These are phyloP conservation scores for Hyperopisus bebe DNA, from an alignment of 2,113 vertebrate genomes.

Conservation along the genomic window DNA sequence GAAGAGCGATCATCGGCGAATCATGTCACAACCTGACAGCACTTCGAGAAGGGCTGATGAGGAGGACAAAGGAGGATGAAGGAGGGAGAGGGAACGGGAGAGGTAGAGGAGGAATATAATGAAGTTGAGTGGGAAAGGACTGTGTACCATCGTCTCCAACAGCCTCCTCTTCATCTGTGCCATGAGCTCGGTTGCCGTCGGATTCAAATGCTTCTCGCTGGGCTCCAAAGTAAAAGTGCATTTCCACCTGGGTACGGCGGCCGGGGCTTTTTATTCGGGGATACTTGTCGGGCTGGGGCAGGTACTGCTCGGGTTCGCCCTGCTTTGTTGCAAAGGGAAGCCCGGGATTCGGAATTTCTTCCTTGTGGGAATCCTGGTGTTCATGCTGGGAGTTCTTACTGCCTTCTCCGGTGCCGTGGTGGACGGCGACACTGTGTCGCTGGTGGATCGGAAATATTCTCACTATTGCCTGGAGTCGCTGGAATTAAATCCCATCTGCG, in stretches of 20 bases:
- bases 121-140: constrained; percentile 91
- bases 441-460: constrained; percentile 85
- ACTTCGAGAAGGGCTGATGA: constrained; percentile 62
- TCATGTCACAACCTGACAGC: constrained; percentile 58
- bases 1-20: constrained; percentile 56
- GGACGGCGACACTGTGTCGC: constrained; percentile 86
- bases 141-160: constrained; percentile 85
- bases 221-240: constrained; percentile 79
- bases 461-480: constrained; percentile 73
- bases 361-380: constrained; percentile 80
- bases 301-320: constrained; percentile 72
- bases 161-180: constrained; percentile 86
- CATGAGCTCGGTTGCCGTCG: constrained; percentile 83
- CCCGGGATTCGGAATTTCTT: constrained; percentile 80
- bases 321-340: constrained; percentile 74
- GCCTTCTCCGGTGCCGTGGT: constrained; percentile 90
- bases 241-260: constrained; percentile 77
- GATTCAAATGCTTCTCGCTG: constrained; percentile 82
- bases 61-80: constrained; percentile 76
- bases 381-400: constrained; percentile 83
- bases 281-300: constrained; percentile 77
- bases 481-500: constrained; percentile 63
- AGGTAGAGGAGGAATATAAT: constrained; percentile 83
- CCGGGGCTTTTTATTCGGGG: constrained; percentile 89
- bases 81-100: constrained; percentile 64